phyloP scores from a whole-genome alignment of 2,113 vertebrate genomes.

The Vombatus ursinus region DNA sequence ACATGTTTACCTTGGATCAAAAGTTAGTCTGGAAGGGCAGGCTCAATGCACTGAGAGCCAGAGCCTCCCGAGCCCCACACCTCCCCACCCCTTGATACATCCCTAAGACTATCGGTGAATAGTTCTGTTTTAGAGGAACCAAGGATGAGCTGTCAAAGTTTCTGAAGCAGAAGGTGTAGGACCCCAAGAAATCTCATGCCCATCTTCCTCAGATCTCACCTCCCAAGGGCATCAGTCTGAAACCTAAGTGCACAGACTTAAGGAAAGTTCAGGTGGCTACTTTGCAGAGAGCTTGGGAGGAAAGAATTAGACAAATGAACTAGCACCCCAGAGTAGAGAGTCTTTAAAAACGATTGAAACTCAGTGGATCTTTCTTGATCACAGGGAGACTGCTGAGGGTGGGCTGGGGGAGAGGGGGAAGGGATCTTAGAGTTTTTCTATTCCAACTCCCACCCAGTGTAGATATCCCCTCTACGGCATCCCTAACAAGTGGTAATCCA shows the following conservation, averaged over 20 bases:
- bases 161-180: neutral
- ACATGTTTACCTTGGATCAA: neutral
- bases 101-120: neutral
- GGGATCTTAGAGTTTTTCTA: too few species aligned
- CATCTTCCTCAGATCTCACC: neutral
- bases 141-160: neutral
- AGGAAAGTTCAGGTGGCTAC: too few species aligned
- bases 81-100: too few species aligned
- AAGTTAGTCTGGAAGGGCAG: neutral
- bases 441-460: too few species aligned
- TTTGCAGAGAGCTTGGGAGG: neutral
- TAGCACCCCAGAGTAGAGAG: neutral
- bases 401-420: too few species aligned
- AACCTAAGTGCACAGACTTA: neutral
- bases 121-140: neutral
- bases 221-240: neutral
- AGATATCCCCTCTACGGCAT: too few species aligned
- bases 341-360: neutral
- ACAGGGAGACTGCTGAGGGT: too few species aligned
- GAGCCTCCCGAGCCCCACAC: too few species aligned
- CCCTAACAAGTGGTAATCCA: too few species aligned
- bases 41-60: too few species aligned
- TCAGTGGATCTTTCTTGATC: neutral
- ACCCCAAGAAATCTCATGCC: neutral
- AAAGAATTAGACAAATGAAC: neutral